Percentiles rank a stretch among this genome's conserved stretches.
These are phyloP conservation scores for Pangasius krempfi DNA, from an alignment of 2,797 vertebrate species.

Conservation along the genomic window DNA sequence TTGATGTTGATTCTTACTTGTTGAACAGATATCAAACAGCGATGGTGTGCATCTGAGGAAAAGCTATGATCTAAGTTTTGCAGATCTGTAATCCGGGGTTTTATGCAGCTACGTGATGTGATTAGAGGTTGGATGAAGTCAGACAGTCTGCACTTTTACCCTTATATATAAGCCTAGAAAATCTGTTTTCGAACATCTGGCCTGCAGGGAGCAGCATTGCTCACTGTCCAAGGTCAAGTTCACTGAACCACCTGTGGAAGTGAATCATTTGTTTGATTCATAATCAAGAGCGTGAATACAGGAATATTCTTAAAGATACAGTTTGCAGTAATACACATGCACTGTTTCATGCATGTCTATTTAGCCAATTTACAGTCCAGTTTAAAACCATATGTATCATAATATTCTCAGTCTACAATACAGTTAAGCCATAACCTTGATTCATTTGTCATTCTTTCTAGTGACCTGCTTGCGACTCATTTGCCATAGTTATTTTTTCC, in stretches of 20 bases:
- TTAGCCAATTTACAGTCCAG: background rate
- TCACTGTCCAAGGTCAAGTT: constrained; percentile 47
- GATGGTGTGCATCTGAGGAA: background rate
- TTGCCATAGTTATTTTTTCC: background rate
- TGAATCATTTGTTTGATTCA: background rate
- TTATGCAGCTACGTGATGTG: background rate
- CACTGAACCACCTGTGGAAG: background rate
- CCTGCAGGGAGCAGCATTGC: constrained; percentile 71
- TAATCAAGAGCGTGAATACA: background rate
- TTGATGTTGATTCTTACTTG: background rate
- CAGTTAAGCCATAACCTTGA: background rate
- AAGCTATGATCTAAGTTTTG: background rate
- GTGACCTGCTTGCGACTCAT: background rate
- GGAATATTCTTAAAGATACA: background rate
- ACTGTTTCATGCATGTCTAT: background rate
- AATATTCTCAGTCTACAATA: background rate
- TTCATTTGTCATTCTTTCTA: background rate
- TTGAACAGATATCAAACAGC: background rate
- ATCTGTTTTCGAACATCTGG: constrained; percentile 43
- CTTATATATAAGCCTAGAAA: background rate
- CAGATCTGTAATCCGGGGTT: background rate
- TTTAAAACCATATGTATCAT: background rate
- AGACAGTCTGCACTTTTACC: background rate
- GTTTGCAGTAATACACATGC: no score
- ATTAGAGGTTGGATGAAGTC: background rate